A percentile compares a stretch with the other conserved stretches of the same genome.
Conservation (phyloP, 2,888 invertebrate genomes). For the Trichogramma dendrolimi region DNA sequence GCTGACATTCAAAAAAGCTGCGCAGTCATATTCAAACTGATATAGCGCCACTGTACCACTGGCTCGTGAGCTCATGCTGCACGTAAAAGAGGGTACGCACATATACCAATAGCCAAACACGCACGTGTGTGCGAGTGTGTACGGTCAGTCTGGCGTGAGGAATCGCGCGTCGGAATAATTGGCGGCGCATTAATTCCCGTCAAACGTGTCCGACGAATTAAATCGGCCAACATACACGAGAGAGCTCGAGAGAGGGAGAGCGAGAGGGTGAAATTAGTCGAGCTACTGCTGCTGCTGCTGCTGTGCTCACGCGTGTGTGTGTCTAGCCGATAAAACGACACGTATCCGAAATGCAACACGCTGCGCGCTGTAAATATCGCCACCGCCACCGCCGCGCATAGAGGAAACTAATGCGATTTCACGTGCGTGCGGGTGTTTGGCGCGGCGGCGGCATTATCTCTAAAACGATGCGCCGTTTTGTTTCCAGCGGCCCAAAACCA, state of each 20-base stretch:
- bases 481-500: no score
- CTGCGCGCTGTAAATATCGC: slow-evolving; percentile 43
- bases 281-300: slow-evolving; percentile 20
- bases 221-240: slow-evolving; percentile 41
- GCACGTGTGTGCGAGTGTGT: no score
- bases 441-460: slow-evolving; percentile 20
- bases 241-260: slow-evolving; percentile 15
- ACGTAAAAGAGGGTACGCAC: no score
- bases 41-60: no score
- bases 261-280: slow-evolving; percentile 39
- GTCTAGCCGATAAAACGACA: slow-evolving; percentile 34
- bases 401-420: slow-evolving; percentile 46
- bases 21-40: no score
- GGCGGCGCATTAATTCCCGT: slow-evolving; percentile 48
- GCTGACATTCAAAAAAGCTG: no score
- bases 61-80: no score
- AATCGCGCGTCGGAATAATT: slow-evolving; percentile 43
- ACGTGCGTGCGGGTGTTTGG: slow-evolving; percentile 12
- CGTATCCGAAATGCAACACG: slow-evolving; percentile 28
- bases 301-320: not conserved
- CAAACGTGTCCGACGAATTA: slow-evolving; percentile 42
- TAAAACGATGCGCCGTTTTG: no score
- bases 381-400: slow-evolving; percentile 33
- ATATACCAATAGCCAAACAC: no score
- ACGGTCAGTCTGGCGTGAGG: not conserved